phyloP scores from a whole-genome alignment of 2,113 vertebrate genomes.

The Eidolon helvum region DNA sequence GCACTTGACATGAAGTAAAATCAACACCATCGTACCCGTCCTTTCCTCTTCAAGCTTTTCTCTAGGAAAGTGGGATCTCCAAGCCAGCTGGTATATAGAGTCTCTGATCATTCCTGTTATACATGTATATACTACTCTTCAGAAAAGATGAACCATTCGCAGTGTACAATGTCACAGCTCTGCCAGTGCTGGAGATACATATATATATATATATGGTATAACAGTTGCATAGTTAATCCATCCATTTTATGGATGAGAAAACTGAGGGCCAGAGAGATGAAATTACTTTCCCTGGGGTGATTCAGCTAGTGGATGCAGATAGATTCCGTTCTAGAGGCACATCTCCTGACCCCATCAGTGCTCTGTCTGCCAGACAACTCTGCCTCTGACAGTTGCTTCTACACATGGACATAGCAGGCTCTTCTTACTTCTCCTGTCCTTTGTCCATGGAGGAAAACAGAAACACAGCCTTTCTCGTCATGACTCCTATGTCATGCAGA shows the following conservation, averaged over 20 bases:
- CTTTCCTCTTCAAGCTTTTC: neutral
- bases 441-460: neutral
- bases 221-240: neutral
- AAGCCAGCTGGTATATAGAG: neutral
- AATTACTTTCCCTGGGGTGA: neutral
- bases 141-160: neutral
- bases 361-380: neutral
- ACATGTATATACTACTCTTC: neutral
- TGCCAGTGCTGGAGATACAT: neutral
- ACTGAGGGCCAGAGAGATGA: neutral
- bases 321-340: neutral
- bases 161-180: neutral
- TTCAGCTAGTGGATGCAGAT: neutral
- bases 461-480: neutral
- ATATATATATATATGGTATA: neutral
- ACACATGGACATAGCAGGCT: neutral
- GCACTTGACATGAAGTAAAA: neutral
- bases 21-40: neutral
- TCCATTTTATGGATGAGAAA: neutral
- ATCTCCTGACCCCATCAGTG: neutral
- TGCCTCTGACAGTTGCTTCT: neutral
- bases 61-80: neutral
- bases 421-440: neutral
- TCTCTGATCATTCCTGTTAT: neutral
- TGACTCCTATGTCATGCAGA: neutral